Evolutionary conservation across 2,888 invertebrate species (phyloP).

Genomic region (Plemyria rubiginata): DNA sequence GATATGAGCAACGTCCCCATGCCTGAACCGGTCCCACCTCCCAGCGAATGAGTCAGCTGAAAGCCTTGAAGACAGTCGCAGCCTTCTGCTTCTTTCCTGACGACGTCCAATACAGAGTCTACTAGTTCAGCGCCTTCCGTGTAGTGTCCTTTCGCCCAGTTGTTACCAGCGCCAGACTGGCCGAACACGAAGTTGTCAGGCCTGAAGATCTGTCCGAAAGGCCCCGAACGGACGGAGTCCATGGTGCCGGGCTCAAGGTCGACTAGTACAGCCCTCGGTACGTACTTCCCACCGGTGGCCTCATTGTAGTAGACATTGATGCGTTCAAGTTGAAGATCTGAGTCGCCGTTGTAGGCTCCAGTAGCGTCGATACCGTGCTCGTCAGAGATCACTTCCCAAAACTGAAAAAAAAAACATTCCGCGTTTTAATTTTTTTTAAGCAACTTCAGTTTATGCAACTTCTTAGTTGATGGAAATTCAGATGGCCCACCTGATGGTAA

Average conservation of each 20-base stretch:
- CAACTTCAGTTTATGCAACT: no score
- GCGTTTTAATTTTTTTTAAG: neutral
- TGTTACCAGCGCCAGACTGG: slow-evolving; percentile 84
- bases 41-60: slow-evolving; percentile 88
- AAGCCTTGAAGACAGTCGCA: slow-evolving; percentile 88
- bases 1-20: slow-evolving; percentile 89
- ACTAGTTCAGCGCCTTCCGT: slow-evolving; percentile 87
- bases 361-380: slow-evolving; percentile 73
- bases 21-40: slow-evolving; percentile 91
- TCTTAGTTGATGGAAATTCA: no score
- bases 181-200: slow-evolving; percentile 91
- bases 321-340: slow-evolving; percentile 89
- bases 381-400: slow-evolving; percentile 76
- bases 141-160: slow-evolving; percentile 88
- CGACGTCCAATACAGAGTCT: slow-evolving; percentile 85
- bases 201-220: slow-evolving; percentile 89
- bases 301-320: slow-evolving; percentile 92
- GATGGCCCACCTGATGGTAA: no score
- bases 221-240: slow-evolving; percentile 88
- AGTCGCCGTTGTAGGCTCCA: slow-evolving; percentile 86
- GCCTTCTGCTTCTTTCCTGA: slow-evolving; percentile 86
- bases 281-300: slow-evolving; percentile 82
- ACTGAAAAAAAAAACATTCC: slow-evolving; percentile 52
- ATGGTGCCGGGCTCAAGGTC: slow-evolving; percentile 79
- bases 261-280: slow-evolving; percentile 71